Conservation (phyloP, 2,888 invertebrate genomes). For the Ferdinandea cuprea region DNA sequence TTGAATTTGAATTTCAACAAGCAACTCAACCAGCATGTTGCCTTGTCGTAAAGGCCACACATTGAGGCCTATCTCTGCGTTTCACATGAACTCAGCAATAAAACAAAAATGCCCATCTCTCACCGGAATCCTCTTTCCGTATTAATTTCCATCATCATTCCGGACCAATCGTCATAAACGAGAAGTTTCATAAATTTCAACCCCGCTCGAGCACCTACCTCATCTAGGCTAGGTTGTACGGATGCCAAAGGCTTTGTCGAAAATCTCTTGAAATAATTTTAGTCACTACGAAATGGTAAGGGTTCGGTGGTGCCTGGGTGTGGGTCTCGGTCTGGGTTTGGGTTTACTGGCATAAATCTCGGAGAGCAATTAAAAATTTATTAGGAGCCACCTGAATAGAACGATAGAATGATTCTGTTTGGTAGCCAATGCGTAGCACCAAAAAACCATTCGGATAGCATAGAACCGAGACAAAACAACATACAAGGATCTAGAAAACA, state of each 20-base stretch:
- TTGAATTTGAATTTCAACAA: conserved; percentile 26
- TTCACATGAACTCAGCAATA: background rate
- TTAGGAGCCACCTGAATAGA: conserved; percentile 18
- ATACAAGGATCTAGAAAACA: conserved; percentile 1
- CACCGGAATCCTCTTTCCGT: conserved; percentile 35
- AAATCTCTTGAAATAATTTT: conserved; percentile 28
- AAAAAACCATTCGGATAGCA: conserved; percentile 15
- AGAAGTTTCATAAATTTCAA: conserved; percentile 4
- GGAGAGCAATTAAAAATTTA: conserved; percentile 46
- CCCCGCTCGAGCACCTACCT: background rate
- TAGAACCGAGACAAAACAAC: background rate
- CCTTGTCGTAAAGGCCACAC: background rate
- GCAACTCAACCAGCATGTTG: background rate
- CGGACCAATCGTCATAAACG: conserved; percentile 32
- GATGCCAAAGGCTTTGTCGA: conserved; percentile 9
- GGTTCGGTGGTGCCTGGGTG: background rate
- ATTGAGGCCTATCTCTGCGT: background rate
- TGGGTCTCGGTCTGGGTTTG: background rate
- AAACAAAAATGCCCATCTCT: conserved; percentile 4
- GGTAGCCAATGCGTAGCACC: background rate
- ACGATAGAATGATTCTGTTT: background rate
- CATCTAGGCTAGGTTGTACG: background rate
- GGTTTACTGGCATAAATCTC: conserved; percentile 2
- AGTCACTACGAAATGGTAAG: conserved; percentile 26
- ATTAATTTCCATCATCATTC: conserved; percentile 47